Base-by-base conservation (phyloP, 2,797 vertebrate genomes). In the Molothrus ater region DNA sequence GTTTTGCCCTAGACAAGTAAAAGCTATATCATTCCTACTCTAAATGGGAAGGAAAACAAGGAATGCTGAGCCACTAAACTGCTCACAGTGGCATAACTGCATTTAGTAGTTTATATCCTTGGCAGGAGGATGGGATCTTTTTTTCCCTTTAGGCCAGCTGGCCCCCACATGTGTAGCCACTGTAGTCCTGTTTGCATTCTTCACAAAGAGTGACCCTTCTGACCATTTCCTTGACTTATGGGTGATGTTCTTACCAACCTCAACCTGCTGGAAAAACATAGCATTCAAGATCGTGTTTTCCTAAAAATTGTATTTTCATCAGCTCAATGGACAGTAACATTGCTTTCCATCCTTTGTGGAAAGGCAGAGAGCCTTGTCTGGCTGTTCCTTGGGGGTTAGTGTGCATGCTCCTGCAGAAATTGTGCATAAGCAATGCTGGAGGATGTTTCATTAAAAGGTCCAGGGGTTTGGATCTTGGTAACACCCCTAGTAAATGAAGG, bases 51-150 rank as follows among this genome's bases (percentile, higher is more conserved):
- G 22, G 20, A 54, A 85, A 75, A 42, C 0, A 0, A 75, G 31
- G 26, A 65, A 31, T 54, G 24, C 13, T 0, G 0, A 68, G 47
- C 36, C 36, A 36, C 36, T 36, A 36, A 36, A 36, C 36, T 36
- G 36, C 61, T 79, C 38, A 40, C 17, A 59, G 32, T 24, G 40
- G 13, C 17, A 5, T 69, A 42, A 60, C 45, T 78, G 54, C 42
- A 71, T 79, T 81, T 32, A 72, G 21, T 40, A 38, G 21, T 47
- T 85, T 87, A 18, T 63, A 13, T 66, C n/a, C 12, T 66, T 7
- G 21, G 29, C 57, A 72, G 50, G 18, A 83, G 7, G 22, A 78
- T 3, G 7, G 31, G 17, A 74, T 74, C 26, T 66, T 29, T 20
- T 57, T 48, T 81, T 43, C 19, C 32, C 45, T 90, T 82, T 36